Percentiles rank a stretch among this genome's conserved stretches.
These are phyloP conservation scores for Xestia rhomboidea DNA, from an alignment of 2,888 invertebrate genomes.

Conservation along the genomic window DNA sequence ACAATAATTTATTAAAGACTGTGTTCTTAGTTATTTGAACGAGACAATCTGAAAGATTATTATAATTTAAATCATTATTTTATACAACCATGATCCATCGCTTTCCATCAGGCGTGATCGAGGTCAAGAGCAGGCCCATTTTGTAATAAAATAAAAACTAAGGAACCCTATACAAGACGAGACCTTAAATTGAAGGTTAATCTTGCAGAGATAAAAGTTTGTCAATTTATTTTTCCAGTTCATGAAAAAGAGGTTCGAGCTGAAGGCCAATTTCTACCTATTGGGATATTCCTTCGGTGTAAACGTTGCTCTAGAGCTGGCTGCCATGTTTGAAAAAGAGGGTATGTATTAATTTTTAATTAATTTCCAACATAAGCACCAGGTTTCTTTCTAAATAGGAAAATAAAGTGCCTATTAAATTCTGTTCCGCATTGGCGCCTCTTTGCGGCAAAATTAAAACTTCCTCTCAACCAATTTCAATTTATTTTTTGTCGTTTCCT, in stretches of 20 bases:
- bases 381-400: neutral
- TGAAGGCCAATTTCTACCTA: constrained; percentile 71
- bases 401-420: constrained; percentile 20
- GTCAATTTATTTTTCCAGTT: constrained; percentile 49
- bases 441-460: constrained; percentile 29
- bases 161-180: no score
- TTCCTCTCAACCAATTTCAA: constrained; percentile 25
- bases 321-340: constrained; percentile 77
- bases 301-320: constrained; percentile 78
- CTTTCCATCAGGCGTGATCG: no score
- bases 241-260: constrained; percentile 67
- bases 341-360: constrained; percentile 70
- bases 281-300: constrained; percentile 78
- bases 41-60: no score
- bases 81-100: no score
- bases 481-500: constrained; percentile 20
- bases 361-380: neutral
- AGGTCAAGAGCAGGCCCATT: no score
- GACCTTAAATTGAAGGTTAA: no score
- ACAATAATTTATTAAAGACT: neutral
- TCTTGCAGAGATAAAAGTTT: neutral
- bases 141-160: no score
- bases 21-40: no score
- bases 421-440: neutral
- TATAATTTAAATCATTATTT: no score